Conservation (phyloP, 2,797 vertebrate species). For the Gouania willdenowi region DNA sequence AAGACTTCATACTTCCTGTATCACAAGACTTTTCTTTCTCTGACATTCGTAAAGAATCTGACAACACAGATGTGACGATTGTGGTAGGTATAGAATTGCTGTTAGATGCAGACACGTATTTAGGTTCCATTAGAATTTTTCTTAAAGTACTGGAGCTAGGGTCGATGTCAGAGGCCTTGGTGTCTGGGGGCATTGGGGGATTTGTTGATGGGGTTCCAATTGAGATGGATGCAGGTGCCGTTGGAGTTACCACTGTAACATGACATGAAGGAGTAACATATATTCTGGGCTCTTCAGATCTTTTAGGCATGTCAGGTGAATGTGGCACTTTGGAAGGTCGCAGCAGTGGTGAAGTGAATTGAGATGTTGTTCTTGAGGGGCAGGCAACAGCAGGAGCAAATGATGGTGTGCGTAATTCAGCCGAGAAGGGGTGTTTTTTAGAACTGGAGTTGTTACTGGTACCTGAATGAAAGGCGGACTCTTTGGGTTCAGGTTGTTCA, state of each 20-base stretch:
- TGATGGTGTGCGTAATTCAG: conserved; percentile 57
- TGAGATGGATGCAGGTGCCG: conserved; percentile 48
- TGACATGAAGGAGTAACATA: conserved; percentile 80
- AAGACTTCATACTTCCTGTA: conserved; percentile 61
- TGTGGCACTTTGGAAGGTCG: conserved; percentile 63
- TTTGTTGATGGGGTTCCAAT: conserved; percentile 64
- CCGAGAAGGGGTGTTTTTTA: conserved; percentile 56
- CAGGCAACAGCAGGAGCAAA: conserved; percentile 58
- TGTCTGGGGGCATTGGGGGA: conserved; percentile 89
- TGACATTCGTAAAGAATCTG: conserved; percentile 79
- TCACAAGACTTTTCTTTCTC: conserved; percentile 72
- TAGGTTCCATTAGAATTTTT: conserved; percentile 98
- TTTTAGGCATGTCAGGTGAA: conserved; percentile 82
- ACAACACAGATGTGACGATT: conserved; percentile 78
- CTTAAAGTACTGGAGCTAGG: conserved; percentile 93
- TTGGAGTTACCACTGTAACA: conserved; percentile 75
- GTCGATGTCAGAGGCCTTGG: conserved; percentile 93
- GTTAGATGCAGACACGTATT: conserved; percentile 87
- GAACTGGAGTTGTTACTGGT: conserved; percentile 57
- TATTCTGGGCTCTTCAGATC: conserved; percentile 83
- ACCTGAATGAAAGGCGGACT: conserved; percentile 78
- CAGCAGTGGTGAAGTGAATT: conserved; percentile 67
- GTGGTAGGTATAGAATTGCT: conserved; percentile 77
- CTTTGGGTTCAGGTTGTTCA: conserved; percentile 80
- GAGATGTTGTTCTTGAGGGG: conserved; percentile 49